These are phyloP conservation scores for Zonitis immaculata DNA, from an alignment of 2,888 invertebrate species.

Conservation along the genomic window DNA sequence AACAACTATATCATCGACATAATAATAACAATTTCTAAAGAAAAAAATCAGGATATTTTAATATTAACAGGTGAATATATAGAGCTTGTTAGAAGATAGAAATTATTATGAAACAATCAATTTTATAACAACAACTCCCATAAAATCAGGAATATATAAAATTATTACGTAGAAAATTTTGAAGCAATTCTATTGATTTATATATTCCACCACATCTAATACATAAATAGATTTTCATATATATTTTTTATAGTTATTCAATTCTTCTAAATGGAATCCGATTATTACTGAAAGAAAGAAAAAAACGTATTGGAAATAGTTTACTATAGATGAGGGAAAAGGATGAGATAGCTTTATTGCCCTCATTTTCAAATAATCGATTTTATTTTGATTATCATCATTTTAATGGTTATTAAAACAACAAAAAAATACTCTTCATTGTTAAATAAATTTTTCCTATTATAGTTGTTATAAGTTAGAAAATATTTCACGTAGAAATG, in stretches of 20 bases:
- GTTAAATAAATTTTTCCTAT: no score
- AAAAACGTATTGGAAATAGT: background rate
- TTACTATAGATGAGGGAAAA: background rate
- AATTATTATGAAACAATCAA: constrained; percentile 19
- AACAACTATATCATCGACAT: constrained; percentile 16
- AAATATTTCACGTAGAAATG: no score
- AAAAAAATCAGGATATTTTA: constrained; percentile 21
- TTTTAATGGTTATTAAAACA: no score
- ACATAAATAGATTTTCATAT: background rate
- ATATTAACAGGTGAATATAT: constrained; percentile 18
- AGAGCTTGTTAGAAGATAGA: constrained; percentile 19
- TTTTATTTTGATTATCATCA: background rate
- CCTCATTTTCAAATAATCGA: background rate
- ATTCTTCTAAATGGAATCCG: background rate
- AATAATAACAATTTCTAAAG: constrained; percentile 17
- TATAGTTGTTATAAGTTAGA: no score
- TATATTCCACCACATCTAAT: no score
- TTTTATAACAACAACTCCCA: no score
- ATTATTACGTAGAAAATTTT: no score
- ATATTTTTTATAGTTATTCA: background rate
- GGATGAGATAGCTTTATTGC: background rate
- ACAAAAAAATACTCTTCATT: no score
- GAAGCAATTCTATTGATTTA: no score
- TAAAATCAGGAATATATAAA: no score
- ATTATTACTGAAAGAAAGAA: background rate